Evolutionary conservation across 2,797 vertebrate species (phyloP), one percentile per base, ranked within the genome.

Genomic region (Rhabdomys pumilio): DNA sequence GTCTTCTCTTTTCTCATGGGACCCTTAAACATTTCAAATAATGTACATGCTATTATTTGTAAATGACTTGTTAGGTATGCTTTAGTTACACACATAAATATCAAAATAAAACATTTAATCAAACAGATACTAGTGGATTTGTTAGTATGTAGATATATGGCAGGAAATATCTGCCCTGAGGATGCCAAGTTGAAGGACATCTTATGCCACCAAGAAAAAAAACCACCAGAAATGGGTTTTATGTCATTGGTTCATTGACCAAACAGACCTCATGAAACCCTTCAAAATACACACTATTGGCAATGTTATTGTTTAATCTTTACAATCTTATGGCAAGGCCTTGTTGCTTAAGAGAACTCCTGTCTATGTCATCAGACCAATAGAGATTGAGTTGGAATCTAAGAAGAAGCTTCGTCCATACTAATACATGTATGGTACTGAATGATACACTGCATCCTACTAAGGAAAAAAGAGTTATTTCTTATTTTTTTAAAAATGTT

Each of bases 71-170:
- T 50, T 83, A 65, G 1, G 61, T 9, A 82, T 86, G 80, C 82
- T 20, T 91, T 80, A 53, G 65, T n/a, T 69, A 26, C 53, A 50
- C 83, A 89, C 7, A 5, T 75, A 86, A 41, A 77, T 80, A 5
- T 96, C 34, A 93, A 82, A 96, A 89, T 86, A 50, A 85, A 89
- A 44, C 77, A 94, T 55, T 82, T 10, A 93, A 10, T 63, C 10
- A 22, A 90, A 63, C 1, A 90, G 34, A 85, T 4, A 75, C 44
- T 76, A 90, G n/a, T 89, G 73, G 6, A 67, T 92, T 22, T 92
- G 10, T 6, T 63, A 72, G 89, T 85, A 44, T 53, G 9, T 72
- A 17, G 26, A 29, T 50, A 69, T 7, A 79, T 65, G 14, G 4
- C 17, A 82, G 69, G n/a, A 94, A 97, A 89, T n/a, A 81, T 77